phyloP scores from a whole-genome alignment of 1,140 invertebrate genomes.

The Neomicropteryx cornuta region DNA sequence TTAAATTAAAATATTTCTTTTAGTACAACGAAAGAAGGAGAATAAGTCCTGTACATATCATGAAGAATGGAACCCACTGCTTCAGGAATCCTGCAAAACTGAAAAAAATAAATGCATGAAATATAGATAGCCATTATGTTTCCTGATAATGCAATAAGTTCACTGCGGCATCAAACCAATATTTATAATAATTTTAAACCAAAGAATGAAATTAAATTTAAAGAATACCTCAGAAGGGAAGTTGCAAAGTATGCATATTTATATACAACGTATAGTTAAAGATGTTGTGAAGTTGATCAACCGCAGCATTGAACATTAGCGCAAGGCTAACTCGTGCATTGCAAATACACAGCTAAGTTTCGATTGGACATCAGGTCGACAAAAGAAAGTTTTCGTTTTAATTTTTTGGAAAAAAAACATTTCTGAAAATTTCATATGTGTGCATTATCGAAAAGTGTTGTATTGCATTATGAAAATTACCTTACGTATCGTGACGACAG shows the following conservation, averaged over 20 bases:
- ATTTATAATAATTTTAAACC: neutral
- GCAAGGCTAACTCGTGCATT: neutral
- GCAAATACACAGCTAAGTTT: neutral
- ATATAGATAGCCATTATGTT: no score
- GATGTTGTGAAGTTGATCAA: neutral
- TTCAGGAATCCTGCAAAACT: constrained; percentile 68
- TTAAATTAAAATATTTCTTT: no score
- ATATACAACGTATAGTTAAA: neutral
- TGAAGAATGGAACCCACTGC: constrained; percentile 78
- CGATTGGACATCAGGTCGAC: neutral
- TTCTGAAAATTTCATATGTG: constrained; percentile 8
- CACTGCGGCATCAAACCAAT: neutral
- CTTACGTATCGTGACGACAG: constrained; percentile 77
- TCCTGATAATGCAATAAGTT: no score
- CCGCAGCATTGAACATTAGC: neutral
- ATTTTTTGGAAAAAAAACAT: constrained; percentile 8
- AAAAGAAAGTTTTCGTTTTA: constrained; percentile 4
- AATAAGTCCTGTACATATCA: no score
- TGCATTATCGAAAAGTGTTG: no score
- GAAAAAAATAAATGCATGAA: constrained; percentile 37
- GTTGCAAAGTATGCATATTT: neutral
- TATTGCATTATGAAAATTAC: constrained; percentile 38
- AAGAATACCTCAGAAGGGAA: neutral
- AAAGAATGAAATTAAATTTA: neutral
- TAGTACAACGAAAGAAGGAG: no score